Evolutionary conservation across 2,888 invertebrate species (phyloP).

Genomic region (Vanessa cardui): DNA sequence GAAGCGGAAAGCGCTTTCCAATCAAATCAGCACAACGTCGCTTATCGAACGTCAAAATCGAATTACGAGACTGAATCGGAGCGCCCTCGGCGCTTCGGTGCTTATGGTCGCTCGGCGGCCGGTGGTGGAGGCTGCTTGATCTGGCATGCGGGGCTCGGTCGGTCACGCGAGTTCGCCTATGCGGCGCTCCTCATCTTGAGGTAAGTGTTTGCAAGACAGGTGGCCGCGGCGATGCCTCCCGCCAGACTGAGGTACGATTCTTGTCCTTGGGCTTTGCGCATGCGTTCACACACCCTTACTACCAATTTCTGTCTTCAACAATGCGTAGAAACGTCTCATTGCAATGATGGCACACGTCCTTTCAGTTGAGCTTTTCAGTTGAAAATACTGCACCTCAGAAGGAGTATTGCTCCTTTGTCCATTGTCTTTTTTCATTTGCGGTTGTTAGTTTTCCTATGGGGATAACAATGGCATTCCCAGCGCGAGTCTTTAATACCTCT

Average conservation of each 20-base stretch:
- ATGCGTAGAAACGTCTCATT: slow-evolving; percentile 51
- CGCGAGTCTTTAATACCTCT: slow-evolving; percentile 13
- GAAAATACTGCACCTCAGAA: slow-evolving; percentile 34
- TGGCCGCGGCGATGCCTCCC: slow-evolving; percentile 72
- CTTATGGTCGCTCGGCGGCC: slow-evolving; percentile 72
- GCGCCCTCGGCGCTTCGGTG: slow-evolving; percentile 77
- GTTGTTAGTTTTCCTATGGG: slow-evolving; percentile 38
- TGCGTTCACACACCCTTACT: slow-evolving; percentile 71
- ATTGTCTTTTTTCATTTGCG: slow-evolving; percentile 50
- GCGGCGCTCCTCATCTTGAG: slow-evolving; percentile 69
- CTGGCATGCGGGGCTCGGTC: slow-evolving; percentile 67
- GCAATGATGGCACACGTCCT: slow-evolving; percentile 55
- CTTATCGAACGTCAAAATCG: slow-evolving; percentile 79
- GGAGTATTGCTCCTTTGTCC: slow-evolving; percentile 44
- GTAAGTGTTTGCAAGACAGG: slow-evolving; percentile 58
- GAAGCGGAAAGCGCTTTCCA: slow-evolving; percentile 78
- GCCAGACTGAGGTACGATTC: slow-evolving; percentile 76
- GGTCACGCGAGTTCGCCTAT: slow-evolving; percentile 65
- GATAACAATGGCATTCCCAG: slow-evolving; percentile 27
- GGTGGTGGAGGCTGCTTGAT: slow-evolving; percentile 60
- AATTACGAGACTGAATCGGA: slow-evolving; percentile 81
- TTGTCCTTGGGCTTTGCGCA: slow-evolving; percentile 76
- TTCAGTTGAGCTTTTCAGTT: slow-evolving; percentile 43
- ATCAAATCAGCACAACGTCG: slow-evolving; percentile 75
- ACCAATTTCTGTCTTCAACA: slow-evolving; percentile 64